Evolutionary conservation across 2,797 vertebrate species (phyloP), one percentile per base, ranked within the genome.

Genomic region (Arremon brunneinucha): DNA sequence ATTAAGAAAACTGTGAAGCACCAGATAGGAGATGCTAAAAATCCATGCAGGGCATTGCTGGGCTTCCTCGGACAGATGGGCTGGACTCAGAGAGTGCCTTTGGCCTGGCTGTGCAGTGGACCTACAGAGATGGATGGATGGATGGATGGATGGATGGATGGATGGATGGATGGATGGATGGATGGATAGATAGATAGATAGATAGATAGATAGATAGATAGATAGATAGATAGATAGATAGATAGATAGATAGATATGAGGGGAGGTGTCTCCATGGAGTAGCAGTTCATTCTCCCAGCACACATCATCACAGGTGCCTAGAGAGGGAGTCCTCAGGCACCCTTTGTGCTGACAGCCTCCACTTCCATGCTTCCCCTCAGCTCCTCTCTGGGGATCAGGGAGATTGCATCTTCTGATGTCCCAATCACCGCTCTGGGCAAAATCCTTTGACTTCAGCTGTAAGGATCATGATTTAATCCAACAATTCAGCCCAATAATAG

Each of bases 391-490:
- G 8, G 13, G 27, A 83, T 55, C 47, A 67, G 24, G 46, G 41
- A 84, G 34, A 67, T 63, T 28, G 2, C 0, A 0, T 56, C 39
- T 87, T 83, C 70, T 70, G 62, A 64, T 67, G 72, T n/a, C n/a
- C n/a, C 47, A 52, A 32, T 53, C 55, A 9, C 56, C 76, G 68
- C 89, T 88, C 44, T 56, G 74, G 50, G 83, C 41, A 91, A 88
- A 94, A 74, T 69, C 56, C 47, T 90, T 78, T 82, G n/a, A 55
- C 43, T 93, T 89, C 59, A 83, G 47, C 62, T 77, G 62, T 63
- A 37, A 60, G 41, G 67, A 77, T 88, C 87, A 50, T 67, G 41
- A 55, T 52, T 65, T 90, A 83, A 94, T 88, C 76, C 79, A 75
- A 39, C 57, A 62, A 55, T 72, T 93, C 69, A 69, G 41, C 13